Base-by-base conservation (phyloP, 2,888 invertebrate genomes). In the Ormyrus nitidulus region DNA sequence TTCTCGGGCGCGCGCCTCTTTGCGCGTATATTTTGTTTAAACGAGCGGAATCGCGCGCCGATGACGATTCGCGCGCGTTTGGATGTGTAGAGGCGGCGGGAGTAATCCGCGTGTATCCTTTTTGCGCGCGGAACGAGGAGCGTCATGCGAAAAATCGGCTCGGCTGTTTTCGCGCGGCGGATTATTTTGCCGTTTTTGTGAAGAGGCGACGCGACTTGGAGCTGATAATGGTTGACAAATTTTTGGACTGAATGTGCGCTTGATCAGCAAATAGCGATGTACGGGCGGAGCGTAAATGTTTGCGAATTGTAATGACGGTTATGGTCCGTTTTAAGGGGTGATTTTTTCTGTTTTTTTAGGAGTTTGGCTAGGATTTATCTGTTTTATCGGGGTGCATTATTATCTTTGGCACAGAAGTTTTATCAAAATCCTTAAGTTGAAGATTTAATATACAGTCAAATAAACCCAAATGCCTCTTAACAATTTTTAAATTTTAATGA, bases 61-160 rank as follows among this genome's bases (percentile, higher is more conserved):
- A 56, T 77, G 62, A 62, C 76, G 76, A 77, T 62, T 7, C 44
- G 49, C 19, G 8, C 53, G 56, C 7, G n/a, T 34, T 34, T 34
- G 59, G 11, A 34, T 6, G 19, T 19, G 49, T 48, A 19, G 44
- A n/a, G 46, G 5, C 54, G 78, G 34, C 64, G 70, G 69, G 74
- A 79, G 70, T 79, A 79, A 69, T 79, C 69, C 69, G 49, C 59
- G 66, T 9, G 51, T 8, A 2, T 19, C 19, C 7, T 61, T 77
- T 64, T 77, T 70, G 34, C 70, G 56, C 56, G 56, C 70, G 61
- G 49, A 51, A 51, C 58, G 62, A 48, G 70, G 64, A 69, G 62
- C 59, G 58, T 74, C 58, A 58, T 13, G 54, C 19, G 51, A 70
- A 70, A 77, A 78, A 72, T 78, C 72, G 61, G 54, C 66, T 53